A percentile compares a stretch with the other conserved stretches of the same genome.
Evolutionary conservation across 2,888 invertebrate genomes (phyloP).

Genomic region (Pantelozetes paolii): DNA sequence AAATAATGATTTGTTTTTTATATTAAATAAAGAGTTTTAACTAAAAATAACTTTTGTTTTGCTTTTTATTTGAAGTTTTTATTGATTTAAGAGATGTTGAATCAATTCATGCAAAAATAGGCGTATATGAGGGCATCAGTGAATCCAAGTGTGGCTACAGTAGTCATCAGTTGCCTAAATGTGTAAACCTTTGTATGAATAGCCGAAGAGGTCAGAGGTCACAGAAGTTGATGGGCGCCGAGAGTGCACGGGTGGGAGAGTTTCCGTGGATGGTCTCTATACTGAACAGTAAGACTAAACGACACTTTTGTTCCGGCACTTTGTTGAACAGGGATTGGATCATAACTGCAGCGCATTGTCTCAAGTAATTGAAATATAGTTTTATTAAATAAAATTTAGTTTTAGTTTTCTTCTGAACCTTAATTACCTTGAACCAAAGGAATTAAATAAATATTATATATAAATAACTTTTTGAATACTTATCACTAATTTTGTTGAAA

Average conservation of each 20-base stretch:
- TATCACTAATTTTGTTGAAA: not conserved
- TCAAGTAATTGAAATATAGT: slow-evolving; percentile 2
- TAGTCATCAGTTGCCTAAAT: not conserved
- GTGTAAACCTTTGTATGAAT: not conserved
- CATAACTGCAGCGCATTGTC: slow-evolving; percentile 22
- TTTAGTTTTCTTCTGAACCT: too few relatives aligned
- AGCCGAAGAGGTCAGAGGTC: not conserved
- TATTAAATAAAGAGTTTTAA: not conserved
- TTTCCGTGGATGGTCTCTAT: slow-evolving; percentile 26
- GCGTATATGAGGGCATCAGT: slow-evolving; percentile 26
- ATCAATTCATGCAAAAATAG: slow-evolving; percentile 24
- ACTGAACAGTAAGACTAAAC: slow-evolving; percentile 4
- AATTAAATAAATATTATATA: not conserved
- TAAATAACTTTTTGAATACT: not conserved
- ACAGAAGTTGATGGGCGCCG: slow-evolving; percentile 15
- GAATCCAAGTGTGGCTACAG: slow-evolving; percentile 3
- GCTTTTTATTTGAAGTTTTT: not conserved
- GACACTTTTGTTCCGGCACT: slow-evolving; percentile 10
- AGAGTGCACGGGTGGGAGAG: not conserved
- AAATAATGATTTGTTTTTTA: not conserved
- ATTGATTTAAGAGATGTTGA: not conserved
- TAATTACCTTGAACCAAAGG: too few relatives aligned
- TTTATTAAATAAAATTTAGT: too few relatives aligned
- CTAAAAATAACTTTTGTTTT: not conserved
- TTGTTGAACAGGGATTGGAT: not conserved